These are phyloP conservation scores for Clivina fossor DNA, from an alignment of 2,888 invertebrate genomes.

Conservation along the genomic window DNA sequence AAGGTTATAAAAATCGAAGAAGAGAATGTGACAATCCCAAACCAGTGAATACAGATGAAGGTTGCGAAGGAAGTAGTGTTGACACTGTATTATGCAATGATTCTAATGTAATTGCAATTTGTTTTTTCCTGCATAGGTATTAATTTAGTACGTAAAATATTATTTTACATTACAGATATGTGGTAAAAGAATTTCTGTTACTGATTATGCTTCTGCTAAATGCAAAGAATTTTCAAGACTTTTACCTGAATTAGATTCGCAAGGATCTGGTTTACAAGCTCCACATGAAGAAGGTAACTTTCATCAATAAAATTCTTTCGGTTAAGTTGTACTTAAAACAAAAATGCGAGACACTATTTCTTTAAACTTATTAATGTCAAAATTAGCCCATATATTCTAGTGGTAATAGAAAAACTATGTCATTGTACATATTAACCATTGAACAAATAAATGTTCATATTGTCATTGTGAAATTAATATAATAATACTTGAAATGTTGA, in stretches of 20 bases:
- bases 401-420: too few relatives aligned
- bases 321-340: slow-evolving; percentile 13
- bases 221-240: slow-evolving; percentile 65
- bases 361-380: too few relatives aligned
- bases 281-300: slow-evolving; percentile 68
- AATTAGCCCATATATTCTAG: too few relatives aligned
- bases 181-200: slow-evolving; percentile 56
- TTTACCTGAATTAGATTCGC: slow-evolving; percentile 63
- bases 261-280: slow-evolving; percentile 72
- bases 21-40: slow-evolving; percentile 60
- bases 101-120: slow-evolving; percentile 54
- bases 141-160: too few relatives aligned
- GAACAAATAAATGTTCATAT: too few relatives aligned
- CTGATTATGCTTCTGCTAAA: slow-evolving; percentile 63
- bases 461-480: too few relatives aligned
- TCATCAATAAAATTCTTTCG: not conserved
- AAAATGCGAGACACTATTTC: too few relatives aligned
- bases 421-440: too few relatives aligned
- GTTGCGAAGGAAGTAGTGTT: slow-evolving; percentile 65
- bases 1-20: slow-evolving; percentile 61
- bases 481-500: too few relatives aligned
- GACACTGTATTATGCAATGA: slow-evolving; percentile 71
- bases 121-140: too few relatives aligned
- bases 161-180: slow-evolving; percentile 54
- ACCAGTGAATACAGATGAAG: slow-evolving; percentile 56